Evolutionary conservation across 2,888 invertebrate genomes (phyloP), one percentile per base, ranked within the genome.

Genomic region (Nomada hirtipes): DNA sequence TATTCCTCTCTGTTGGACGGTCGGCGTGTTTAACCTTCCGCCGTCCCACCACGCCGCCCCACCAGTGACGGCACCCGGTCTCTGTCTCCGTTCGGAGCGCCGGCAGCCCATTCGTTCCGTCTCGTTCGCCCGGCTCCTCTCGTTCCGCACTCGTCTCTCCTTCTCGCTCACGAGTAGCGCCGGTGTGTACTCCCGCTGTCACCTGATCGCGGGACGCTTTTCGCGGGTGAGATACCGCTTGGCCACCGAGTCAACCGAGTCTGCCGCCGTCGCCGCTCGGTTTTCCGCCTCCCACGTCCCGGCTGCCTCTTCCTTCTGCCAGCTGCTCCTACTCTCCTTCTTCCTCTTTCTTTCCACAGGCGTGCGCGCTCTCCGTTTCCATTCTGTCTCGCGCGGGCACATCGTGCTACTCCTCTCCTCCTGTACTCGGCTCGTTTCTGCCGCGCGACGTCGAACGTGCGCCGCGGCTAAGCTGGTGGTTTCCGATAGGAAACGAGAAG

Each of bases 141-240:
- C 79, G 69, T 79, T 73, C 70, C 73, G 72, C 76, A 50, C 29
- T 53, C 69, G 69, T 85, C 81, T 73, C 84, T 88, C 89, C 82
- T 82, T 80, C 86, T 86, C 84, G 82, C 83, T 81, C 86, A 81
- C 69, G 88, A 75, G 87, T 85, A 85, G 81, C 88, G 87, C 88
- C 86, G 87, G 89, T 88, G 88, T 88, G 82, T 88, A 86, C 88
- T 88, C 82, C 86, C 88, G 90, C 89, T 90, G 92, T 92, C 92
- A 92, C 91, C 92, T 92, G 92, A 92, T 92, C 91, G 91, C 91
- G 92, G 91, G 90, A 92, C 91, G 89, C 89, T 92, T 92, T 92
- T 92, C 92, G 92, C 90, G 92, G 92, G 90, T 92, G 92, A 92
- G 91, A 92, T 91, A 91, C 90, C 90, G 89, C 90, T 91, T 87